A percentile compares a stretch with the other conserved stretches of the same genome.
These are phyloP conservation scores for Halictus rubicundus DNA, from an alignment of 1,140 invertebrate species.

Conservation along the genomic window DNA sequence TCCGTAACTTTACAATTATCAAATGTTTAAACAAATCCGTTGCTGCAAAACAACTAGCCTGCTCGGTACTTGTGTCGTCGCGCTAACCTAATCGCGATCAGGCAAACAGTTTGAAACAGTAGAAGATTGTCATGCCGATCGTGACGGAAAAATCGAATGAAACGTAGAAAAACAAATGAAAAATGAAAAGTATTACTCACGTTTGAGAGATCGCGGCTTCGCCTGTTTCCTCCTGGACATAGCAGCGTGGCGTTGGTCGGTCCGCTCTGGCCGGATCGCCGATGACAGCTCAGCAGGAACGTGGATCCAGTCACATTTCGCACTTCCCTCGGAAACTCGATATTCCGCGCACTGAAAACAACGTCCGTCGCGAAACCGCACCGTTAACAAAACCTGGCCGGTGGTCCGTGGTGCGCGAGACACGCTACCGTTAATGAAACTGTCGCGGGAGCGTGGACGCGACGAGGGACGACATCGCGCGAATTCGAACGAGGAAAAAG, in stretches of 20 bases:
- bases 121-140: no score
- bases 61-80: no score
- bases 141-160: no score
- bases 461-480: background rate
- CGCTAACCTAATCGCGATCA: no score
- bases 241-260: slow-evolving; percentile 59
- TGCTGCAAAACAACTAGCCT: no score
- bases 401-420: background rate
- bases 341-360: slow-evolving; percentile 16
- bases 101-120: no score
- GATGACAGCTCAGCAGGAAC: slow-evolving; percentile 3
- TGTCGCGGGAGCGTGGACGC: background rate
- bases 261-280: background rate
- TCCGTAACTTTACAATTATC: no score
- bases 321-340: slow-evolving; percentile 26
- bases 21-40: no score
- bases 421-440: background rate
- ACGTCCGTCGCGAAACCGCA: slow-evolving; percentile 5
- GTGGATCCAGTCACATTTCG: slow-evolving; percentile 34
- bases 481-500: slow-evolving; percentile 2
- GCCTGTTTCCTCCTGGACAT: slow-evolving; percentile 81
- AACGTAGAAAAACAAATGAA: background rate
- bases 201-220: slow-evolving; percentile 80
- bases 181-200: slow-evolving; percentile 70
- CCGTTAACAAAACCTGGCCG: background rate